Percentiles rank a stretch among this genome's conserved stretches.
Conservation (phyloP, 2,797 vertebrate genomes). For the Propithecus deckenii region DNA sequence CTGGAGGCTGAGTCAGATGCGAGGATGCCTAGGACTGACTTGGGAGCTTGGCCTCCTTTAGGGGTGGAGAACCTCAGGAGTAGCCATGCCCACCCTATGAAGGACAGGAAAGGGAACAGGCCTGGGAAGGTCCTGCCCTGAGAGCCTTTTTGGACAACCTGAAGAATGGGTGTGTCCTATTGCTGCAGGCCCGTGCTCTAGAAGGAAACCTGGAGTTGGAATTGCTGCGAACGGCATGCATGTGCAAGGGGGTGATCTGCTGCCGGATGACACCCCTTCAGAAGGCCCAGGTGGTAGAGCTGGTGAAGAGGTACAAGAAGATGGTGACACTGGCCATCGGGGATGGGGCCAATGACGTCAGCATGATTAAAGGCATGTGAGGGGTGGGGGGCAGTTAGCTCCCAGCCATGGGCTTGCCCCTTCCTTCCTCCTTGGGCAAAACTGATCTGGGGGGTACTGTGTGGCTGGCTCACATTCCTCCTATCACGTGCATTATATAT, state of each 20-base stretch:
- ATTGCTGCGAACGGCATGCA: slow-evolving; percentile 91
- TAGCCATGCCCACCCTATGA: background rate
- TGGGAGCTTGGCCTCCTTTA: background rate
- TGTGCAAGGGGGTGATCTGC: slow-evolving; percentile 96
- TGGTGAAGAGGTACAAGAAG: slow-evolving; percentile 95
- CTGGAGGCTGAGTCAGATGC: background rate
- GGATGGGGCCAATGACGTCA: slow-evolving; percentile 95
- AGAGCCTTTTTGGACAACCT: background rate
- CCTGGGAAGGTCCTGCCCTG: background rate
- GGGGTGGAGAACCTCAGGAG: background rate
- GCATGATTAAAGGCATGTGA: slow-evolving; percentile 96
- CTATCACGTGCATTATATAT: background rate
- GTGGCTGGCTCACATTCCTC: background rate
- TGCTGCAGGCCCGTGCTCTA: slow-evolving; percentile 89
- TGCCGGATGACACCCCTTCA: slow-evolving; percentile 96
- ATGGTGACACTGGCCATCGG: slow-evolving; percentile 94
- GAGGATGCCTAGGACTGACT: background rate
- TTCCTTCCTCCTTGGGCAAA: slow-evolving; percentile 24
- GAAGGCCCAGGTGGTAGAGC: slow-evolving; percentile 95
- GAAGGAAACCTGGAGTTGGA: slow-evolving; percentile 90
- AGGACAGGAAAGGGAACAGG: background rate
- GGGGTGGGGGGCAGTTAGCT: background rate
- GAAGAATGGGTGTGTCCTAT: slow-evolving; percentile 42
- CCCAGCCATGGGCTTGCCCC: background rate
- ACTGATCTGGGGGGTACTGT: background rate